Percentiles rank a stretch among this genome's conserved stretches.
phyloP scores from a whole-genome alignment of 2,797 vertebrate species.

The Monodelphis domestica region DNA sequence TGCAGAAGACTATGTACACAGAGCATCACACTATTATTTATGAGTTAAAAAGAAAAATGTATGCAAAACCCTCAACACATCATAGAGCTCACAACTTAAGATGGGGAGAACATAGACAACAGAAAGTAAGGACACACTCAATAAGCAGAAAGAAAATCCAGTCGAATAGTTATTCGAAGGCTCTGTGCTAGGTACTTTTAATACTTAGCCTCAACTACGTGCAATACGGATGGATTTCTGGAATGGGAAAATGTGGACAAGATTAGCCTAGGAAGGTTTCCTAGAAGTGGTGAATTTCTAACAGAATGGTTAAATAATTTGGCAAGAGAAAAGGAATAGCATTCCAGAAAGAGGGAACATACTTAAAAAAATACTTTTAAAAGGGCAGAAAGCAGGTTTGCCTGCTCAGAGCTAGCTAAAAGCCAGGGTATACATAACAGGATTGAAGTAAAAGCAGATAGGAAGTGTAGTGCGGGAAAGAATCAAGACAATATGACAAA shows the following conservation, averaged over 20 bases:
- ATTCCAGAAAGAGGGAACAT: neutral
- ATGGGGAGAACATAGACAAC: neutral
- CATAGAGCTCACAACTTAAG: neutral
- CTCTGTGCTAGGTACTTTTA: neutral
- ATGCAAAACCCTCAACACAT: neutral
- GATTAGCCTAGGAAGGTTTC: neutral
- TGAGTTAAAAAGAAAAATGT: neutral
- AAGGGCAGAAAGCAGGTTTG: neutral
- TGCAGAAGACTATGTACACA: neutral
- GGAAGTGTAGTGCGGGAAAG: neutral
- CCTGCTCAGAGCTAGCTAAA: neutral
- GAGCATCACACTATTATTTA: too few species aligned
- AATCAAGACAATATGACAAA: neutral
- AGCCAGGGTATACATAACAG: neutral
- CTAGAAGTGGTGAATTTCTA: neutral
- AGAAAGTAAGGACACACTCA: neutral
- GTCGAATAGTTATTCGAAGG: neutral
- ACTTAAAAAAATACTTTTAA: neutral
- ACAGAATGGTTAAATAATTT: neutral
- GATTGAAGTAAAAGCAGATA: neutral
- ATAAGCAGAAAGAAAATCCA: neutral
- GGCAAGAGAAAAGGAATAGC: neutral
- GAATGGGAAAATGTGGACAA: neutral
- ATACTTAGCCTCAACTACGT: neutral
- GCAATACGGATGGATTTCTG: neutral